These are phyloP conservation scores for Cerceris rybyensis DNA, from an alignment of 2,888 invertebrate genomes.

Conservation along the genomic window DNA sequence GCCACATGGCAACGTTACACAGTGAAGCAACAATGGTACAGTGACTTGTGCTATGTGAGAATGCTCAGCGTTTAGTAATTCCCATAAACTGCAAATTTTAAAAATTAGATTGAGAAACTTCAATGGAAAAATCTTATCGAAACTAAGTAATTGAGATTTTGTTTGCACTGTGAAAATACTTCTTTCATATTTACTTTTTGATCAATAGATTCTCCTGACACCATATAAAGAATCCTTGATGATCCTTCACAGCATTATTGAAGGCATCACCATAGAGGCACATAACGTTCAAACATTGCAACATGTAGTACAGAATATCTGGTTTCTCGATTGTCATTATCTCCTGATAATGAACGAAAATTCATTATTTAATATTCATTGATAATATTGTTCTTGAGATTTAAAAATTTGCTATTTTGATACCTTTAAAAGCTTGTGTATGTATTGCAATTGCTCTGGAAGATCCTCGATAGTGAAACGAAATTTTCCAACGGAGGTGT, in stretches of 20 bases:
- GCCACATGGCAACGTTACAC: constrained; percentile 96
- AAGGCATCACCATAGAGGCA: constrained; percentile 97
- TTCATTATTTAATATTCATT: not conserved
- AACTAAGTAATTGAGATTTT: no score
- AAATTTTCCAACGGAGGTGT: constrained; percentile 95
- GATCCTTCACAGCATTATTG: constrained; percentile 92
- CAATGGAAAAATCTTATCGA: no score
- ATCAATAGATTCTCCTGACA: constrained; percentile 97
- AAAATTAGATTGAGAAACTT: not conserved
- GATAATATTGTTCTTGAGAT: constrained; percentile 5
- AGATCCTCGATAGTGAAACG: constrained; percentile 94
- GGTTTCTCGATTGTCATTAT: constrained; percentile 92
- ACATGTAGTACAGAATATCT: constrained; percentile 95
- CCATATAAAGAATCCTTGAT: constrained; percentile 96
- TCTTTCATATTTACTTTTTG: constrained; percentile 87
- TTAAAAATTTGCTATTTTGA: not conserved
- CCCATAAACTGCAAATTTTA: constrained; percentile 90
- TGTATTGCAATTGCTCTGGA: constrained; percentile 95
- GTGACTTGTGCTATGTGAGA: constrained; percentile 97
- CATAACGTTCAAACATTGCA: constrained; percentile 95
- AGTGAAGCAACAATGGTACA: constrained; percentile 96
- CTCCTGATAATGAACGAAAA: constrained; percentile 83
- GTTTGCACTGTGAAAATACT: not conserved
- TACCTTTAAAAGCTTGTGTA: constrained; percentile 94
- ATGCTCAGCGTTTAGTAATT: constrained; percentile 93